Base-by-base conservation (phyloP, 1,140 invertebrate species). In the Bombus breviceps region DNA sequence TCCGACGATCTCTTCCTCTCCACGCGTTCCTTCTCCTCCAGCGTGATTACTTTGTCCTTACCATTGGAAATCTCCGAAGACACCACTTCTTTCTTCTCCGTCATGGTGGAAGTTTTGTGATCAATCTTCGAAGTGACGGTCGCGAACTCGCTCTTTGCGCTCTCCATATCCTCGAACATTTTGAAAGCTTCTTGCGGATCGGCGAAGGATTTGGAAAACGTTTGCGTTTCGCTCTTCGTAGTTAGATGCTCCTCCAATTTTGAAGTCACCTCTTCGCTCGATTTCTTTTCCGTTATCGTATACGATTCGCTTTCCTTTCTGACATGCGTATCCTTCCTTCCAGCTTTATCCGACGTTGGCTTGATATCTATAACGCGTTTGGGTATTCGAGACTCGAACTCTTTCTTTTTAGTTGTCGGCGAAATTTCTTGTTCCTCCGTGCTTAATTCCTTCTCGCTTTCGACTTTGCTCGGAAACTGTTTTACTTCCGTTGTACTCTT, bases 361-460 rank as follows among this genome's bases (percentile, higher is more conserved):
- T 72, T 32, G 0, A 66, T 77, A 3, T 92, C 91, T 0, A 57
- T 10, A 15, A 93, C 89, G 2, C 88, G 85, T 82, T 94, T 94
- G 0, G 94, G 93, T 76, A 94, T 94, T 39, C 92, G 91, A 9
- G 93, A 94, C 69, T 94, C 93, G 37, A 91, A 93, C 82, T 94
- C 93, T 15, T 88, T 86, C 71, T 93, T 92, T n/a, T 85, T 91
- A 5, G 64, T 80, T 0, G 72, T 72, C 1, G 85, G 72, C 2
- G 86, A 88, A 0, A 78, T 9, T 0, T 88, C 78, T 9, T 39
- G n/a, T 2, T 18, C 9, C 25, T 83, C 85, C 0, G 2, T 12
- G 18, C 10, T 62, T 0, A 13, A 8, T 10, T 81, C 82, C 12
- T 41, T 85, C 0, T 83, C 66, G 5, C 5, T 28, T 13, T 87